Evolutionary conservation across 1,140 invertebrate species (phyloP), one percentile per base, ranked within the genome.

Genomic region (Drosophila nigrodunni): DNA sequence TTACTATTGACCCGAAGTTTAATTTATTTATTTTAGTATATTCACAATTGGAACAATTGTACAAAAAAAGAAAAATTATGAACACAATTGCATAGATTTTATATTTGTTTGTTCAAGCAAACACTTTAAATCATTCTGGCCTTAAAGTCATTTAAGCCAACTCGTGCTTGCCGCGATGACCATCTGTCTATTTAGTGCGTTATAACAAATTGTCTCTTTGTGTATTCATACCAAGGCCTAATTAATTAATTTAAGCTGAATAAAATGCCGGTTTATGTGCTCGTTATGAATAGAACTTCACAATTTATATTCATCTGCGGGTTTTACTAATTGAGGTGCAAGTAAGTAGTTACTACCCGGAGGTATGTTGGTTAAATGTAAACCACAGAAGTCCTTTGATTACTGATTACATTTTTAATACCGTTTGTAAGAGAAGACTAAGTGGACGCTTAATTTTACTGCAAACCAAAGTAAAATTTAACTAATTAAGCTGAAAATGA

Each of bases 1-100:
- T 89, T 81, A 86, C 80, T 74, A 81, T 81, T 73, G 77, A 75
- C 62, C 67, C 85, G 85, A 76, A 80, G 66, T 80, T 59, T 50
- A 59, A 77, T 89, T 85, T 80, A 78, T 89, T 78, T 88, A 68
- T 83, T 89, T 76, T 70, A 54, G 25, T 39, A 52, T 13, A 57
- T 50, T 35, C 34, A 25, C 66, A 58, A 41, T 8, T 25, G 66
- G 71, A 41, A 60, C 5, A 39, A n/a, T 15, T 15, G 15, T 15
- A 39, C 58, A 37, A 39, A 75, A 70, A 3, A 39, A 39, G 15
- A 39, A 34, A 21, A 55, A 55, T 11, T 7, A 43, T n/a, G 10
- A n/a, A 35, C 3, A 47, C 39, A 11, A 11, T 43, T 4, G 6
- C 25, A 30, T 30, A 6, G 25, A 30, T 41, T 54, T 50, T 59